Evolutionary conservation across 1,140 invertebrate genomes (phyloP).

Genomic region (Odontomachus brunneus): DNA sequence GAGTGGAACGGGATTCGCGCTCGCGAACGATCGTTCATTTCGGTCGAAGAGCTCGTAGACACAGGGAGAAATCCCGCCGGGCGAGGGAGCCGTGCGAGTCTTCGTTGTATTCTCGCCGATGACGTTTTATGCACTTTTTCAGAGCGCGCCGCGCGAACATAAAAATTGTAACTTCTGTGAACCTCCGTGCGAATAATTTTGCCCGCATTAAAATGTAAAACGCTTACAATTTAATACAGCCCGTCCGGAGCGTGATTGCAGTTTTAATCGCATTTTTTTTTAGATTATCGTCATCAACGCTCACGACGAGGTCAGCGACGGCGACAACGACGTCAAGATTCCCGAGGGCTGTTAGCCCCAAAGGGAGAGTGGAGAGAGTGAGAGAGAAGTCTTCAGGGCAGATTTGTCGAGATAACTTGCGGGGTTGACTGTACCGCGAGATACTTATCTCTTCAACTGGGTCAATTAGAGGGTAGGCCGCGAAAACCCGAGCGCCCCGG

Average conservation of each 20-base stretch:
- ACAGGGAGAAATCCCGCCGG: not conserved
- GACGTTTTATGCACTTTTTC: slow-evolving; percentile 20
- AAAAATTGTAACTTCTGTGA: slow-evolving; percentile 33
- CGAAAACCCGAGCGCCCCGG: slow-evolving; percentile 59
- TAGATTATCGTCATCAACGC: slow-evolving; percentile 48
- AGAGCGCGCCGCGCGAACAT: not conserved
- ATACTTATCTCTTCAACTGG: slow-evolving; percentile 72
- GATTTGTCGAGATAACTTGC: slow-evolving; percentile 39
- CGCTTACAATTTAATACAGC: slow-evolving; percentile 31
- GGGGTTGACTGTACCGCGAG: slow-evolving; percentile 52
- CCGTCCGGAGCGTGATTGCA: slow-evolving; percentile 35
- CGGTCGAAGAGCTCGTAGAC: not conserved
- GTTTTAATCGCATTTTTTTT: slow-evolving; percentile 46
- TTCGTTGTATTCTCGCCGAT: not conserved
- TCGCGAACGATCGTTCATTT: not conserved
- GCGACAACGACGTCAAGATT: not conserved
- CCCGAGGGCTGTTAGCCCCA: not conserved
- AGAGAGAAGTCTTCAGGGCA: not conserved
- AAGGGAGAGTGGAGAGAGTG: too few species aligned
- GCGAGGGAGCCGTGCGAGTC: not conserved
- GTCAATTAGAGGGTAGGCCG: slow-evolving; percentile 70
- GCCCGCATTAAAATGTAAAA: slow-evolving; percentile 46
- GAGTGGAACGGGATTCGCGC: not conserved
- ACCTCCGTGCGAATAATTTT: slow-evolving; percentile 33
- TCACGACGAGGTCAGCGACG: slow-evolving; percentile 10